Percentiles rank a stretch among this genome's conserved stretches.
Conservation (phyloP, 1,140 invertebrate species). For the Pseudoatta argentina region DNA sequence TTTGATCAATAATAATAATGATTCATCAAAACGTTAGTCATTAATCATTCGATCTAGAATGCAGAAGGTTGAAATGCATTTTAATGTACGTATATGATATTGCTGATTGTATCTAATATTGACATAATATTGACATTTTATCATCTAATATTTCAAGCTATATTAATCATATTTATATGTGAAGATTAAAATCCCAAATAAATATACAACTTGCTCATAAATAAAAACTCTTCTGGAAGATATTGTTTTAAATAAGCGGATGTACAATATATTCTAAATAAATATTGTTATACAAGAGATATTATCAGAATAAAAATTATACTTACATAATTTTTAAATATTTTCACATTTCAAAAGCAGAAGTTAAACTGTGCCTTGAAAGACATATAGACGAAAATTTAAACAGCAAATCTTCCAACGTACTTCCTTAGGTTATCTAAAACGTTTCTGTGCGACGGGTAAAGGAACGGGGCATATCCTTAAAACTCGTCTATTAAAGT, state of each 20-base stretch:
- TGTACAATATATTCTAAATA: not conserved
- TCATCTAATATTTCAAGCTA: not conserved
- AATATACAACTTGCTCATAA: not conserved
- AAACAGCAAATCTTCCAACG: not conserved
- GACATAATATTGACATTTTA: too few relatives aligned
- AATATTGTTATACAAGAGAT: not conserved
- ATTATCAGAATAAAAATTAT: slow-evolving; percentile 13
- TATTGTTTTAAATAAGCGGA: slow-evolving; percentile 11
- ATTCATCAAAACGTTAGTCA: slow-evolving; percentile 17
- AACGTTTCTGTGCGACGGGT: slow-evolving; percentile 32
- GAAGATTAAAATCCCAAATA: slow-evolving; percentile 33
- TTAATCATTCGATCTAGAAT: slow-evolving; percentile 21
- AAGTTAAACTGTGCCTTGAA: not conserved
- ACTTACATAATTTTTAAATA: not conserved
- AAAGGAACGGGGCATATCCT: slow-evolving; percentile 56
- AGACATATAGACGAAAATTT: slow-evolving; percentile 16
- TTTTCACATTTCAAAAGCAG: not conserved
- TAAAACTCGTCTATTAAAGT: slow-evolving; percentile 79
- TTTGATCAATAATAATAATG: slow-evolving; percentile 7
- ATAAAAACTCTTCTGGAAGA: slow-evolving; percentile 2
- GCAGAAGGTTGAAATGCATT: not conserved
- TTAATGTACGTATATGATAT: not conserved
- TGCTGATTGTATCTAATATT: slow-evolving; percentile 33
- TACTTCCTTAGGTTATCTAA: slow-evolving; percentile 51
- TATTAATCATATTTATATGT: slow-evolving; percentile 9